Evolutionary conservation across 2,113 vertebrate genomes (phyloP), one percentile per base, ranked within the genome.

Genomic region (Cricetomys ansorgei): DNA sequence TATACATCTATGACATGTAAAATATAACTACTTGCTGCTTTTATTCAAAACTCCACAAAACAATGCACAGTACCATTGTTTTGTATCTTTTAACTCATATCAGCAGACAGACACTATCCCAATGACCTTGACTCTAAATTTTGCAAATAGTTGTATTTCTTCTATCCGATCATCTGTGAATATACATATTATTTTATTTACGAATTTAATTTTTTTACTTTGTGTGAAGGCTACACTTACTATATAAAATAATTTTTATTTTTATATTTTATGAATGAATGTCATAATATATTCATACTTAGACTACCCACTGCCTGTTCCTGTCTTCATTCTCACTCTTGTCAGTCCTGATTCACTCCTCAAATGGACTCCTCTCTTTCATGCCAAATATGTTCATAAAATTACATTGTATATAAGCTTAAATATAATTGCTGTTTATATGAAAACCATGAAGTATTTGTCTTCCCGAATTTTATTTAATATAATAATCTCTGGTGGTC

Each of bases 31-130:
- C 45, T 75, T 59, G 5, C 11, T 75, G 50, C 27, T n/a, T 40
- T 85, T 34, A 69, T 90, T 89, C 89, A 59, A 55, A n/a, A 85
- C n/a, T 77, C 83, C 12, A 80, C 25, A 70, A 70, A 86, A 97
- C n/a, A 0, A 16, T 48, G 7, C 70, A 40, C 29, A 48, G 59
- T n/a, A 3, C 43, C 7, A 59, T 59, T 83, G 34, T 25, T 16
- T 25, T 90, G 48, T 73, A 89, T 94, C 19, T 79, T 53, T 34
- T 79, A 3, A 7, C 17, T 45, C 5, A 34, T 45, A n/a, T 85
- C 15, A 76, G 31, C 37, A 7, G 0, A 34, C 10, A 45, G 3
- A 1, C 37, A 9, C 4, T 23, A 0, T 77, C 31, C 13, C 43
- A 21, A 4, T 37, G 8, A 31, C 43, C 19, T 85, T 94, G 7